Evolutionary conservation across 2,888 invertebrate genomes (phyloP).

Genomic region (Drosophila pseudotalamancana): DNA sequence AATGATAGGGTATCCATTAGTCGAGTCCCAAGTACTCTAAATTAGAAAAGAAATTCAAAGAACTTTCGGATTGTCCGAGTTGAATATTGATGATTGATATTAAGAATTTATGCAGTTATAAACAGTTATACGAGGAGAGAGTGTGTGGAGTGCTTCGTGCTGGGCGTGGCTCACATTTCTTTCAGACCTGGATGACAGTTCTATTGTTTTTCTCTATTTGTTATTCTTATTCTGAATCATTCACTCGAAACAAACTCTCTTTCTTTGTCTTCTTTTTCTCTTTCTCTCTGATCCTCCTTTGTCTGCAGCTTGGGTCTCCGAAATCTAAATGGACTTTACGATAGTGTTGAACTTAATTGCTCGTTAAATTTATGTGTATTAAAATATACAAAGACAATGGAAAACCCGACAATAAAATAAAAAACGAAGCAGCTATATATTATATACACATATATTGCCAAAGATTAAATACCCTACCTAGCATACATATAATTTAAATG

Average conservation of each 20-base stretch:
- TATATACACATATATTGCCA: background rate
- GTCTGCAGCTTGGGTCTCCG: background rate
- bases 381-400: conserved; percentile 17
- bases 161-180: background rate
- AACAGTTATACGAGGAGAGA: background rate
- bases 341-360: conserved; percentile 36
- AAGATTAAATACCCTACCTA: conserved; percentile 5
- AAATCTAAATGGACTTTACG: background rate
- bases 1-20: background rate
- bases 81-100: background rate
- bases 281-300: background rate
- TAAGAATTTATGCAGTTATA: background rate
- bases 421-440: background rate
- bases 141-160: background rate
- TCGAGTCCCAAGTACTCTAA: background rate
- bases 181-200: background rate
- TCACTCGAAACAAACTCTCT: background rate
- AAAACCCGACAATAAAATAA: conserved; percentile 11
- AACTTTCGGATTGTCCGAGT: background rate
- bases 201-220: background rate
- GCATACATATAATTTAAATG: background rate
- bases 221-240: background rate
- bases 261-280: background rate
- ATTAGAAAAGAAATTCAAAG: background rate
- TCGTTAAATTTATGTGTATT: conserved; percentile 37